Evolutionary conservation across 2,888 invertebrate species (phyloP).

Genomic region (Argyresthia albistria): DNA sequence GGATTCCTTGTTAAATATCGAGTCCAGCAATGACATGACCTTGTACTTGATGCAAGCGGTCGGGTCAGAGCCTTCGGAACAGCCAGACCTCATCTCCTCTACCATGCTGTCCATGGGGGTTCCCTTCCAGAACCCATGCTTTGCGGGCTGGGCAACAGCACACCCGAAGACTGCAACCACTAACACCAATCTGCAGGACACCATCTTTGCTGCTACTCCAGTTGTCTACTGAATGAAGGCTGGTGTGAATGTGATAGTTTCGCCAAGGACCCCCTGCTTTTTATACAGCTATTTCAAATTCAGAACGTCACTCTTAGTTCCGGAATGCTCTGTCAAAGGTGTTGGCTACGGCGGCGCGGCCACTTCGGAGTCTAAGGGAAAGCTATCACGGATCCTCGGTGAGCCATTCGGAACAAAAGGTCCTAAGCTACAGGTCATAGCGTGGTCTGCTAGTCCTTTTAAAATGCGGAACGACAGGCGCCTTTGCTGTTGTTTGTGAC

Average conservation of each 20-base stretch:
- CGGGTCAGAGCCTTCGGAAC: constrained; percentile 82
- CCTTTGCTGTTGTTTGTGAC: constrained; percentile 70
- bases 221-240: constrained; percentile 55
- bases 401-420: constrained; percentile 29
- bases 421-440: constrained; percentile 34
- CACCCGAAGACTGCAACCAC: constrained; percentile 71
- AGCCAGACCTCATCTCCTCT: constrained; percentile 83
- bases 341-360: constrained; percentile 32
- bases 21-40: constrained; percentile 84
- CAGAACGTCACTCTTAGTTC: constrained; percentile 57
- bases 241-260: constrained; percentile 61
- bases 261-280: constrained; percentile 59
- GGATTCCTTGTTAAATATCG: constrained; percentile 83
- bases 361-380: constrained; percentile 58
- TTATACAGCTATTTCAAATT: constrained; percentile 74
- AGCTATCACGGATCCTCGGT: constrained; percentile 62
- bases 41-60: constrained; percentile 88
- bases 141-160: constrained; percentile 74
- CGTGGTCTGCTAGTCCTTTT: constrained; percentile 34
- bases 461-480: constrained; percentile 29
- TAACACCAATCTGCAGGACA: constrained; percentile 60
- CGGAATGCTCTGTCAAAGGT: constrained; percentile 61
- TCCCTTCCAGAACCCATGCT: constrained; percentile 79
- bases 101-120: constrained; percentile 81
- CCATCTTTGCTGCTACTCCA: constrained; percentile 46